Conservation (phyloP, 2,888 invertebrate species). For the Isotomurus palustris region DNA sequence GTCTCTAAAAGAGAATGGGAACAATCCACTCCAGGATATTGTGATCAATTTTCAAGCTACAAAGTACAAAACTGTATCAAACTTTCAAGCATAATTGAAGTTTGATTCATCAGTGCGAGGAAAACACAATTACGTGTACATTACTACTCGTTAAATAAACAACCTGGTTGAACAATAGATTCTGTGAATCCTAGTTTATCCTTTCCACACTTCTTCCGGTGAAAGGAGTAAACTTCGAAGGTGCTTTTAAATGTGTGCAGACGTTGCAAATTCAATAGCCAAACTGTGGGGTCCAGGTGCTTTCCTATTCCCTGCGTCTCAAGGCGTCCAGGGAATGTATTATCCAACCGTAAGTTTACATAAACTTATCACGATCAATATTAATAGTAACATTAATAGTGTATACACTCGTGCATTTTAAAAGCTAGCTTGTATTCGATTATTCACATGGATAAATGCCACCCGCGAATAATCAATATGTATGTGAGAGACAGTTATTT, state of each 20-base stretch:
- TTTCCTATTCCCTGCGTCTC: slow-evolving; percentile 84
- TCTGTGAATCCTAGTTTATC: neutral
- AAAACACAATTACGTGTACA: no score
- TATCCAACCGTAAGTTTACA: slow-evolving; percentile 72
- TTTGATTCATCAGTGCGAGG: neutral
- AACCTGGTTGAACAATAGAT: neutral
- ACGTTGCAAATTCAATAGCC: slow-evolving; percentile 60
- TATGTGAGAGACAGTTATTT: no score
- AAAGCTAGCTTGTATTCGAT: no score
- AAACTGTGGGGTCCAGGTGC: slow-evolving; percentile 96
- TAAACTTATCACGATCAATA: no score
- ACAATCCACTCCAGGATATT: no score
- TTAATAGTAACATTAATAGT: no score
- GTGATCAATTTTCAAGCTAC: neutral
- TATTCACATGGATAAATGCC: no score
- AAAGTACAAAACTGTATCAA: neutral
- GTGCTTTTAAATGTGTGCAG: slow-evolving; percentile 42
- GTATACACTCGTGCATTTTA: no score
- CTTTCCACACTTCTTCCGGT: no score
- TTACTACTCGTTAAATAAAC: neutral
- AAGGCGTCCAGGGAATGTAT: slow-evolving; percentile 72
- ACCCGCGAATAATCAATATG: no score
- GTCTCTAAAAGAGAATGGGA: no score
- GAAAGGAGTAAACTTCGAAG: slow-evolving; percentile 4
- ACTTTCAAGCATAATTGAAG: neutral